phyloP scores from a whole-genome alignment of 2,797 vertebrate genomes.

The Oreochromis grahami region DNA sequence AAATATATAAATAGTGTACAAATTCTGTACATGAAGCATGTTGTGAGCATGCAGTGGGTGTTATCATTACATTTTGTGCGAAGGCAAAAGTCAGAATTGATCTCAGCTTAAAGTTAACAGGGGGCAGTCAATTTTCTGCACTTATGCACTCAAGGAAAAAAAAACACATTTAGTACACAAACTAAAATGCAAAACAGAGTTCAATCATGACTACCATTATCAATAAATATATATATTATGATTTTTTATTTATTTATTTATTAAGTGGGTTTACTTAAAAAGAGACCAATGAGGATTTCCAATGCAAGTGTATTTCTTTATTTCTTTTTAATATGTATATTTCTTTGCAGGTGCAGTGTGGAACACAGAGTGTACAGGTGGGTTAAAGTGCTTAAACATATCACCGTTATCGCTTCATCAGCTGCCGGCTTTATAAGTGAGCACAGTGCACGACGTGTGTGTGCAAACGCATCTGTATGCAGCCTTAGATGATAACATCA shows the following conservation, averaged over 20 bases:
- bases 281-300: background rate
- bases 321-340: background rate
- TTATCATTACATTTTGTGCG: background rate
- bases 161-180: no score
- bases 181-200: no score
- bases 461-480: background rate
- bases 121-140: no score
- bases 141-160: no score
- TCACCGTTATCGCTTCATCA: background rate
- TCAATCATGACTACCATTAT: no score
- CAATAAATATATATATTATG: background rate
- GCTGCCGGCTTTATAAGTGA: background rate
- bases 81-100: no score
- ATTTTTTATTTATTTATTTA: background rate
- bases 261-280: background rate
- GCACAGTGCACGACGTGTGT: background rate
- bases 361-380: fast-evolving
- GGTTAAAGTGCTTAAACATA: background rate
- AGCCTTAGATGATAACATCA: fast-evolving
- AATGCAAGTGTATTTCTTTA: background rate
- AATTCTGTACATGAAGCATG: background rate
- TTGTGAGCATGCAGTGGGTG: background rate
- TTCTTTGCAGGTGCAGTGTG: background rate
- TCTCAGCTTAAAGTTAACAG: no score
- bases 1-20: background rate